Percentiles rank a stretch among this genome's conserved stretches.
phyloP scores from a whole-genome alignment of 2,113 vertebrate species.

The Elgaria multicarinata region DNA sequence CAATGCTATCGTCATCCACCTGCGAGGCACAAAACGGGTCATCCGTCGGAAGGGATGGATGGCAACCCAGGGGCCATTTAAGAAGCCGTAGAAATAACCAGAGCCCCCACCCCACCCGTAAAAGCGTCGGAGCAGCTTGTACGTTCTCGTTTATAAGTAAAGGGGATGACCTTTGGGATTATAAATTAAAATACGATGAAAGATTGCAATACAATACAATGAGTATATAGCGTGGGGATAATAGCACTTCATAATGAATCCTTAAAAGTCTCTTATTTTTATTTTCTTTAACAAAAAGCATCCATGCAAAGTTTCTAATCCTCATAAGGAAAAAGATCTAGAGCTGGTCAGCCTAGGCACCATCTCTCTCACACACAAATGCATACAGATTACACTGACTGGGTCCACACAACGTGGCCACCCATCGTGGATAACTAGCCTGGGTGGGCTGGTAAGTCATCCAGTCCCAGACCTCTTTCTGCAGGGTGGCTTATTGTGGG shows the following conservation, averaged over 20 bases:
- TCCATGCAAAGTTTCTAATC: neutral
- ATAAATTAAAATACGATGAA: neutral
- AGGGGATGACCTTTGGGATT: neutral
- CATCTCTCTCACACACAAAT: neutral
- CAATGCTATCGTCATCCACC: constrained; percentile 99
- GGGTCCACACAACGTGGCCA: too few relatives aligned
- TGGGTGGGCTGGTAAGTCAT: too few relatives aligned
- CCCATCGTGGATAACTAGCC: too few relatives aligned
- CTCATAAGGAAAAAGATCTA: neutral
- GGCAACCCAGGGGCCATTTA: neutral
- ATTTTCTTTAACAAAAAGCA: neutral
- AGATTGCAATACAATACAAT: neutral
- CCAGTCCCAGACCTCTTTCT: too few relatives aligned
- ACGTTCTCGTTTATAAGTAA: neutral
- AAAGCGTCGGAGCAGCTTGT: neutral
- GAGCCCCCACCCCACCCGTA: too few relatives aligned
- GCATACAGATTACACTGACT: too few relatives aligned
- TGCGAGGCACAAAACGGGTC: constrained; percentile 60
- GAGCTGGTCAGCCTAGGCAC: too few relatives aligned
- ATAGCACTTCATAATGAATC: neutral
- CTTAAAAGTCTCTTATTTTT: too few relatives aligned
- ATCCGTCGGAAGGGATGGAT: neutral
- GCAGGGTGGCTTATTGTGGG: too few relatives aligned
- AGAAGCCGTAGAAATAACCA: neutral
- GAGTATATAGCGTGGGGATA: neutral